A percentile compares a stretch with the other conserved stretches of the same genome.
These are phyloP conservation scores for Apogon talboti DNA, from an alignment of 2,797 vertebrate genomes.

Conservation along the genomic window DNA sequence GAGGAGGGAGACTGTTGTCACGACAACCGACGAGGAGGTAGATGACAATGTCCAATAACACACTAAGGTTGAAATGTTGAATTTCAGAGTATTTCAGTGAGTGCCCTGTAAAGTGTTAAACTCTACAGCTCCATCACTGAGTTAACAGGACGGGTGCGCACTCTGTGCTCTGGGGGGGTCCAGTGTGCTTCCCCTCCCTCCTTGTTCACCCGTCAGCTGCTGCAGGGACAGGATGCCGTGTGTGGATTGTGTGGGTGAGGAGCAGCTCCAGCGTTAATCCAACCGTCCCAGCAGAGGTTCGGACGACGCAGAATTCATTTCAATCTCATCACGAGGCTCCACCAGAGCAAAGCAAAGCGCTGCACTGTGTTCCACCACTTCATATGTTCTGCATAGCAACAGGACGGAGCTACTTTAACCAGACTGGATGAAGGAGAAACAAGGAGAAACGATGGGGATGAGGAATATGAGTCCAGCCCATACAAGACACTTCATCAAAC, in stretches of 20 bases:
- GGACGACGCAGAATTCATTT: conserved; percentile 85
- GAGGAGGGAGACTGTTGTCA: too few species aligned
- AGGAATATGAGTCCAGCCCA: background rate
- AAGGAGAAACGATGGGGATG: conserved; percentile 5
- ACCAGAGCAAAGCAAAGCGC: conserved; percentile 72
- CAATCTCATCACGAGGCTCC: conserved; percentile 84
- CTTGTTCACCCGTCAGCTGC: conserved; percentile 58
- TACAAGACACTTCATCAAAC: background rate
- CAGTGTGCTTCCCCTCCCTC: conserved; percentile 46
- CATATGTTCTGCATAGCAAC: conserved; percentile 79
- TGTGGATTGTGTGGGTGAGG: conserved; percentile 53
- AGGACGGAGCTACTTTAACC: conserved; percentile 59
- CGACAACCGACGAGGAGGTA: too few species aligned
- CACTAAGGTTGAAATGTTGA: too few species aligned
- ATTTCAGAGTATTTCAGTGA: too few species aligned
- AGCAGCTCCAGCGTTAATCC: conserved; percentile 70
- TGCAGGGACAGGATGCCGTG: conserved; percentile 61
- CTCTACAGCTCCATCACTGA: conserved; percentile 19
- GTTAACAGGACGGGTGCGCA: conserved; percentile 11
- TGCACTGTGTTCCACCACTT: conserved; percentile 65
- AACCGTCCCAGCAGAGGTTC: conserved; percentile 79
- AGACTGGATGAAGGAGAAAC: conserved; percentile 24
- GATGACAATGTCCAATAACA: too few species aligned
- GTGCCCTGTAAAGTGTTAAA: background rate
- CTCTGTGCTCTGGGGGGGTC: too few species aligned